Conservation (phyloP, 1,140 invertebrate genomes). For the Lerema accius region DNA sequence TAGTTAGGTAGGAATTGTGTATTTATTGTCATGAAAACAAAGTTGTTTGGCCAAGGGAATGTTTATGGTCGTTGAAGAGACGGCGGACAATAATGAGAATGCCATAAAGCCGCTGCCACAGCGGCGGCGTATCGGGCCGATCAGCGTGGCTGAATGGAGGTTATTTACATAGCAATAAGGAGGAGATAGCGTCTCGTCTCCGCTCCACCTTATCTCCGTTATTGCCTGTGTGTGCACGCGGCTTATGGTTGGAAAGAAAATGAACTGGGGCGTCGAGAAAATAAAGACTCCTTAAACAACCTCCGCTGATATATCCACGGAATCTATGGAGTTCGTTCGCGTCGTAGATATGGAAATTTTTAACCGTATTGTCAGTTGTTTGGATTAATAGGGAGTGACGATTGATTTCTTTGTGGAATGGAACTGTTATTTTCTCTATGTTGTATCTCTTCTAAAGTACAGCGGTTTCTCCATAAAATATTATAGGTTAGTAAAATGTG, state of each 20-base stretch:
- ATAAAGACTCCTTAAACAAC: conserved; percentile 69
- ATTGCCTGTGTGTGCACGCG: conserved; percentile 73
- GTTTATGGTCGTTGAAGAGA: conserved; percentile 42
- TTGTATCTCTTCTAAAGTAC: no score
- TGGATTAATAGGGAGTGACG: conserved; percentile 9
- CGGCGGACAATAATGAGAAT: conserved; percentile 63
- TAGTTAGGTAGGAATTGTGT: neutral
- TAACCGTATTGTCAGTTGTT: conserved; percentile 32
- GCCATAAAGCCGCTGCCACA: conserved; percentile 70
- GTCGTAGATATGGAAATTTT: conserved; percentile 37
- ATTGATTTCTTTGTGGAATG: conserved; percentile 24
- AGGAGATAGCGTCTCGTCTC: conserved; percentile 61
- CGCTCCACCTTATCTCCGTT: conserved; percentile 66
- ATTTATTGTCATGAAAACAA: neutral
- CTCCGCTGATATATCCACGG: conserved; percentile 57
- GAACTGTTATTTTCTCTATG: no score
- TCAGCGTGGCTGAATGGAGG: conserved; percentile 69
- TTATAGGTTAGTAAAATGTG: no score
- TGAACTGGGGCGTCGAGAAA: conserved; percentile 67
- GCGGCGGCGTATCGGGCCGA: conserved; percentile 64
- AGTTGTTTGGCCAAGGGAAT: conserved; percentile 36
- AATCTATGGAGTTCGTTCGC: conserved; percentile 42
- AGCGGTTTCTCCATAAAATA: no score
- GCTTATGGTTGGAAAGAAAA: conserved; percentile 72
- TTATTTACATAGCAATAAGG: conserved; percentile 81